Percentiles rank a stretch among this genome's conserved stretches.
phyloP scores from a whole-genome alignment of 2,888 invertebrate species.

The Syrista parreyssii region DNA sequence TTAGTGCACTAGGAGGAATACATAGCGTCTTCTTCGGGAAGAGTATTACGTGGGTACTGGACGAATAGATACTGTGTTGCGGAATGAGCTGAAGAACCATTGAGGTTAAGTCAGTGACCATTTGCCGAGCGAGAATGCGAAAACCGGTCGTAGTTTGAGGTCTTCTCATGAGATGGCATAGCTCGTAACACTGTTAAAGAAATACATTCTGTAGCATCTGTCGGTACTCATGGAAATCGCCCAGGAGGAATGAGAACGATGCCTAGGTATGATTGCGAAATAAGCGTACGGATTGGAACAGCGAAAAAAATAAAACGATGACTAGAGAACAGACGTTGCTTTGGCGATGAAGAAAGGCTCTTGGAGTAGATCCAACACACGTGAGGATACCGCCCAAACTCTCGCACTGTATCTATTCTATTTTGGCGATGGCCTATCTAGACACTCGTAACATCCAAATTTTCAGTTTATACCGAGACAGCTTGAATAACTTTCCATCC shows the following conservation, averaged over 20 bases:
- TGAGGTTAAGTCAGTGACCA: not conserved
- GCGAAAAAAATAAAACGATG: not conserved
- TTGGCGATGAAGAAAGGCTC: not conserved
- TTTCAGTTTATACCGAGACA: not conserved
- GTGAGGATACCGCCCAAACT: not conserved
- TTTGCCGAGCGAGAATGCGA: not conserved
- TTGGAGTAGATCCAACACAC: constrained; percentile 1
- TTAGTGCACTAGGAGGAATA: not conserved
- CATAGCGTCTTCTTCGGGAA: not conserved
- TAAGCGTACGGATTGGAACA: not conserved
- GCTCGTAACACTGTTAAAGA: not conserved
- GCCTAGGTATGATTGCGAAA: not conserved
- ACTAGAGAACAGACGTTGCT: not conserved
- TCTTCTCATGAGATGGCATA: not conserved
- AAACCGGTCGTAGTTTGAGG: not conserved
- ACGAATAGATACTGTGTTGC: not conserved
- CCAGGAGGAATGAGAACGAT: not conserved
- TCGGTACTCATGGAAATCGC: not conserved
- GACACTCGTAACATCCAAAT: not conserved
- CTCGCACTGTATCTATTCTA: not conserved
- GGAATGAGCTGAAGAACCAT: not conserved
- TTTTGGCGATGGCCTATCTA: not conserved
- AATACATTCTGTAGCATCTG: not conserved
- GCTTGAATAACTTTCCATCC: not conserved
- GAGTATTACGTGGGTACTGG: not conserved